Base-by-base conservation (phyloP, 2,888 invertebrate genomes). In the Trissoscelio sp. region DNA sequence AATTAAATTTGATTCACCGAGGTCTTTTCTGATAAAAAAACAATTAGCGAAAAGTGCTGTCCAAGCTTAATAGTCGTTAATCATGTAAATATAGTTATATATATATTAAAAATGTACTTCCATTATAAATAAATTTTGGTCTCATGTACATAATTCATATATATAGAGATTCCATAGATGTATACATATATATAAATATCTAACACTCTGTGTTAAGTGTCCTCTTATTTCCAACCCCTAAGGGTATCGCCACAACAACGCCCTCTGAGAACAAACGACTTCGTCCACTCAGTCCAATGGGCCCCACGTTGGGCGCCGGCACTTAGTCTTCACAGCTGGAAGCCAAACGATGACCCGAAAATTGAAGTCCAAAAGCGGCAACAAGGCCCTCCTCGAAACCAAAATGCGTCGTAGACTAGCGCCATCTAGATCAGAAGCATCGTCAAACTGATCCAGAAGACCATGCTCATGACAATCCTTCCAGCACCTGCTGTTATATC, bases 101-200 rank as follows among this genome's bases (percentile, higher is more conserved):
- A 66, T 79, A 69, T 82, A 74, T 73, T 79, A 79, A 67, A 79
- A 79, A 62, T 51, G 51, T 62, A 77, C 16, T 64, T n/a, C 48
- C 12, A 57, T 55, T 80, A 80, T 80, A 80, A 80, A 69, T 74
- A 75, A 80, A 64, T 60, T 74, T 70, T 69, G 55, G 37, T 53
- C 31, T 48, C 48, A 28, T 79, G 11, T 70, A 64, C 55, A 79
- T 79, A 72, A 64, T 66, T 70, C 34, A 60, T 58, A 64, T 24
- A 55, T 37, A 48, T 62, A 57, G 34, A 53, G 34, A 62, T 62
- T 42, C 55, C 55, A 62, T 66, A 75, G 3, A 31, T 62, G 51
- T 66, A 58, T 69, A 70, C 46, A 70, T 77, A 79, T 74, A 80
- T 55, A 79, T 69, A 80, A 70, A 80, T 70, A 75, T 57, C 16